These are phyloP conservation scores for Lasiurus cinereus DNA, from an alignment of 2,113 vertebrate species.

Conservation along the genomic window DNA sequence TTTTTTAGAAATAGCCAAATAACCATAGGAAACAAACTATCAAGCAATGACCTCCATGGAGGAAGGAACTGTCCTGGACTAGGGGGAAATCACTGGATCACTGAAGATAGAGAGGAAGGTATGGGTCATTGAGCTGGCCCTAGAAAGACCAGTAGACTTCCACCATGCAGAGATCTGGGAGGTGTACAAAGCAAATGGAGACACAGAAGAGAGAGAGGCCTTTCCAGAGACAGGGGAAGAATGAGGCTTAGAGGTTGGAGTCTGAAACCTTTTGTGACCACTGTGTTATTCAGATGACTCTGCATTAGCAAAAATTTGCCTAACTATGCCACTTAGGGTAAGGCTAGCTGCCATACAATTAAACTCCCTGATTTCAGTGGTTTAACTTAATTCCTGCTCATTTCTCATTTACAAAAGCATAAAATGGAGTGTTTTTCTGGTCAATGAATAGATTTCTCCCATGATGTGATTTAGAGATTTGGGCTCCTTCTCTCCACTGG, in stretches of 20 bases:
- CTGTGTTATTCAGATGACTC: neutral
- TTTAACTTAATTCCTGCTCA: neutral
- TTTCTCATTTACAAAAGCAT: neutral
- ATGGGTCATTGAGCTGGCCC: neutral
- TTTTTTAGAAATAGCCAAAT: neutral
- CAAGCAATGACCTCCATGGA: neutral
- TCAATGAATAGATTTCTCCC: neutral
- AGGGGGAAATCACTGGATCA: no score
- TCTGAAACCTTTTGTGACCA: neutral
- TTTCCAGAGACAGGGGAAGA: neutral
- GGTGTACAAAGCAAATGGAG: neutral
- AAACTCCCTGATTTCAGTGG: neutral
- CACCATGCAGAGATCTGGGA: neutral
- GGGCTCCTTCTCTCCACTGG: neutral
- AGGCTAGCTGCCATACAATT: neutral
- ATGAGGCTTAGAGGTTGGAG: neutral
- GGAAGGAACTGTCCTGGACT: neutral
- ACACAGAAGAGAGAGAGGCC: neutral
- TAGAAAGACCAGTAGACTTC: neutral
- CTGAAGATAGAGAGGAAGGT: neutral
- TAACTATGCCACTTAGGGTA: neutral
- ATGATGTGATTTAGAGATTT: neutral
- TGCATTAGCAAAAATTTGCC: neutral
- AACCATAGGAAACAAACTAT: neutral
- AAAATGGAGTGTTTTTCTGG: neutral